phyloP scores from a whole-genome alignment of 2,888 invertebrate genomes.

The Bugulina stolonifera region DNA sequence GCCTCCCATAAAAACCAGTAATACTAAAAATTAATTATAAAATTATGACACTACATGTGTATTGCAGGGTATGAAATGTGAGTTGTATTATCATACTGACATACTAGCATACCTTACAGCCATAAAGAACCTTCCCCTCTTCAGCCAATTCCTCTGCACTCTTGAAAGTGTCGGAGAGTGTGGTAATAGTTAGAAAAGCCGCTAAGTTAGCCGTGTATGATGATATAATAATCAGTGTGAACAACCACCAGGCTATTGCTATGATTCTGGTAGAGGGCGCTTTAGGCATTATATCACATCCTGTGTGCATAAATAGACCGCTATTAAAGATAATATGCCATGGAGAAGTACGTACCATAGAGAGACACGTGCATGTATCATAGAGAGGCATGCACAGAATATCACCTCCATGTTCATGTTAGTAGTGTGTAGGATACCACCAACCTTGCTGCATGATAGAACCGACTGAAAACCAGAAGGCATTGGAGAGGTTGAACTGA shows the following conservation, averaged over 20 bases:
- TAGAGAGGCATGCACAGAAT: no score
- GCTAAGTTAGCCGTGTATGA: slow-evolving; percentile 97
- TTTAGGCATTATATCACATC: slow-evolving; percentile 57
- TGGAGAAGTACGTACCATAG: no score
- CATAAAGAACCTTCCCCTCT: slow-evolving; percentile 87
- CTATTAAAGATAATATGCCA: no score
- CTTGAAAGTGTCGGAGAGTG: slow-evolving; percentile 91
- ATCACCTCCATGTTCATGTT: no score
- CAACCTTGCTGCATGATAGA: slow-evolving; percentile 52
- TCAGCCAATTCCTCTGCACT: slow-evolving; percentile 90
- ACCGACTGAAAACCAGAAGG: slow-evolving; percentile 53
- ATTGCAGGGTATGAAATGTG: no score
- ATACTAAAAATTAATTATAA: no score
- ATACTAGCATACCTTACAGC: slow-evolving; percentile 64
- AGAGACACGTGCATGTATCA: no score
- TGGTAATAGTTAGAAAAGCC: slow-evolving; percentile 92
- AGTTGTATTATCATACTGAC: no score
- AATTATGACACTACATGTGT: no score
- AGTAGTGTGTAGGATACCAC: no score
- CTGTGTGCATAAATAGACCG: no score
- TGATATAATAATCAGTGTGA: slow-evolving; percentile 94
- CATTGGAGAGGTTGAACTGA: slow-evolving; percentile 59
- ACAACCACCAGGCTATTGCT: slow-evolving; percentile 94
- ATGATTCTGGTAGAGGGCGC: slow-evolving; percentile 76
- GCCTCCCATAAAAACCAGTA: no score